phyloP scores from a whole-genome alignment of 2,797 vertebrate species.

The Paedocypris micromegethes region DNA sequence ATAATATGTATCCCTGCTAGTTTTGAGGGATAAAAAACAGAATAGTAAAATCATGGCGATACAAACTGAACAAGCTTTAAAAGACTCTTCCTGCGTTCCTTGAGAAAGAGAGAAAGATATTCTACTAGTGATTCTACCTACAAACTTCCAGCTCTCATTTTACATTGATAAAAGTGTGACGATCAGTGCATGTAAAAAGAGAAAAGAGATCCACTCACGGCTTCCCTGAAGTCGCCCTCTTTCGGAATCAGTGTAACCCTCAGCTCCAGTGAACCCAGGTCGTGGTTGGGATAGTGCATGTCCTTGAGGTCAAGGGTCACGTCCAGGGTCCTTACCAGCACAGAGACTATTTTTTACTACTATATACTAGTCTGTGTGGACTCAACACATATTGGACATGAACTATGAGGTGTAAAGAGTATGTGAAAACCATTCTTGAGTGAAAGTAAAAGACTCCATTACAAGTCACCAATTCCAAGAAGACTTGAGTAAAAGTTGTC shows the following conservation, averaged over 20 bases:
- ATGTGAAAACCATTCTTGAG: too few relatives aligned
- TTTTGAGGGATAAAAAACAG: too few relatives aligned
- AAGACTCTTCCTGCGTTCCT: too few relatives aligned
- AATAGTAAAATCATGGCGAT: too few relatives aligned
- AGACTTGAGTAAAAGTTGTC: too few relatives aligned
- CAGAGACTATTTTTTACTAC: not conserved
- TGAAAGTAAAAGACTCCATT: too few relatives aligned
- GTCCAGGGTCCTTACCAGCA: slow-evolving; percentile 71
- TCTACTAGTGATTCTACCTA: not conserved
- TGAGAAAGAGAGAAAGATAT: not conserved
- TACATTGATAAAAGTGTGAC: too few relatives aligned
- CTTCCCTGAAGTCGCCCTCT: slow-evolving; percentile 76
- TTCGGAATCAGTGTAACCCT: slow-evolving; percentile 76
- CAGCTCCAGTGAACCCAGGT: slow-evolving; percentile 82
- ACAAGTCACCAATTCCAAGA: too few relatives aligned
- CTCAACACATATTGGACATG: too few relatives aligned
- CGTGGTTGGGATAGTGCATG: slow-evolving; percentile 83
- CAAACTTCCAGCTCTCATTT: not conserved
- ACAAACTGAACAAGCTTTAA: too few relatives aligned
- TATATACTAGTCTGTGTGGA: not conserved
- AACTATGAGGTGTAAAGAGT: too few relatives aligned
- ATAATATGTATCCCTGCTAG: too few relatives aligned
- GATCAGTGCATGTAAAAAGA: not conserved
- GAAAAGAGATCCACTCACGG: slow-evolving; percentile 68
- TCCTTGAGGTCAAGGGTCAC: slow-evolving; percentile 85